A percentile compares a stretch with the other conserved stretches of the same genome.
Evolutionary conservation across 2,797 vertebrate species (phyloP).

Genomic region (Anguilla megastoma): DNA sequence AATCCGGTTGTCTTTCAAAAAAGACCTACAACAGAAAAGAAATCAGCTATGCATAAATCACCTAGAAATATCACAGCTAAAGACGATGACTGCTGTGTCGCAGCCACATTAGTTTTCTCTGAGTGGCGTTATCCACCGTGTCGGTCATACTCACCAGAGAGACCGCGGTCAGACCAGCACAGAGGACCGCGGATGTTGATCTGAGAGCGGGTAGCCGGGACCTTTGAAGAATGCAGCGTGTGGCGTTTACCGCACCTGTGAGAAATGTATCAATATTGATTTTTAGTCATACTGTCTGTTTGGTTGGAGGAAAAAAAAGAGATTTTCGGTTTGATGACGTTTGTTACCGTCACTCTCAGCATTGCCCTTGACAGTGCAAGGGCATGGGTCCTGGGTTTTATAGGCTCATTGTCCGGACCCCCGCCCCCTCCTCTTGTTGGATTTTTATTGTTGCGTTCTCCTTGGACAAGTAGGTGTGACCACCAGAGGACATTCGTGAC

Average conservation of each 20-base stretch:
- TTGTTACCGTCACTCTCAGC: not conserved
- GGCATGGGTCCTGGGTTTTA: slow-evolving; percentile 18
- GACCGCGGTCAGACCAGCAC: not conserved
- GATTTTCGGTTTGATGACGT: not conserved
- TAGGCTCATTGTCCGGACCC: not conserved
- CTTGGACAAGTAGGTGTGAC: not conserved
- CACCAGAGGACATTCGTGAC: slow-evolving; percentile 25
- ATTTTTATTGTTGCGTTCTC: not conserved
- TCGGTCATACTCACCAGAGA: slow-evolving; percentile 24
- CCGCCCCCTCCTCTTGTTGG: not conserved
- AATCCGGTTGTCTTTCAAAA: not conserved
- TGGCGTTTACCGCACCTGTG: not conserved
- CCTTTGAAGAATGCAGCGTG: not conserved
- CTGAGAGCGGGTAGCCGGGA: not conserved
- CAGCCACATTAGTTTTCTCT: not conserved
- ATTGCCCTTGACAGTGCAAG: not conserved
- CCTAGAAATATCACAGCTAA: not conserved
- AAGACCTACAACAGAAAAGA: not conserved
- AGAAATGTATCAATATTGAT: slow-evolving; percentile 16
- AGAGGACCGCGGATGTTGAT: not conserved
- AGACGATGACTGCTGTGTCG: not conserved
- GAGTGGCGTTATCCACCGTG: not conserved
- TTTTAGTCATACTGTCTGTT: slow-evolving; percentile 23
- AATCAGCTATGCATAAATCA: not conserved
- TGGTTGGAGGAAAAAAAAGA: not conserved